Base-by-base conservation (phyloP, 2,888 invertebrate genomes). In the Melanargia galathea region DNA sequence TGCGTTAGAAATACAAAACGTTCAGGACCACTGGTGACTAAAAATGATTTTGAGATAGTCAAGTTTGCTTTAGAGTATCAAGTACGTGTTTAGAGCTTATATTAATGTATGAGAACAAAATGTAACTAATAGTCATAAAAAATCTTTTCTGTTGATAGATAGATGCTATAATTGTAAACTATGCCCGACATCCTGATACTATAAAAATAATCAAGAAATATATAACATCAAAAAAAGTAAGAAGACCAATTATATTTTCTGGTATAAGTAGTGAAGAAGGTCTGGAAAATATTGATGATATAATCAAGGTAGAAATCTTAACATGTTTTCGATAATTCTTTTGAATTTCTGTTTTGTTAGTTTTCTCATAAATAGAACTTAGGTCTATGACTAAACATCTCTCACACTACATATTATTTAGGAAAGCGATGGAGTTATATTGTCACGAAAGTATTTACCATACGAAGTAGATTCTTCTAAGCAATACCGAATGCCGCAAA, bases 371-470 rank as follows among this genome's bases (percentile, higher is more conserved):
- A n/a, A n/a, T n/a, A n/a, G n/a, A n/a, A n/a, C n/a, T n/a, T n/a
- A n/a, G n/a, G n/a, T n/a, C n/a, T n/a, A n/a, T n/a, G n/a, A n/a
- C n/a, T n/a, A n/a, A n/a, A n/a, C n/a, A n/a, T n/a, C n/a, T n/a
- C n/a, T n/a, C n/a, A n/a, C 8, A 18, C 1, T 7, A 1, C 8
- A 1, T 16, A 2, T 11, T 11, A 22, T 71, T 5, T 67, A 89
- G 89, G 82, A 81, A 73, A 70, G 80, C 1, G 87, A 88, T 52
- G 86, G 82, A 10, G 75, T 89, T 49, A 67, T 87, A 52, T 63
- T 90, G 7, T 73, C 81, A 2, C 76, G 88, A 69, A 86, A 86
- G 64, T 84, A 78, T 71, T 70, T 88, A 5, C 70, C 83, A 5
- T 86, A 78, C 60, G 86, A 86, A 73, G 64, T 88, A 13, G 74